Base-by-base conservation (phyloP, 2,888 invertebrate species). In the Synergus japonicus region DNA sequence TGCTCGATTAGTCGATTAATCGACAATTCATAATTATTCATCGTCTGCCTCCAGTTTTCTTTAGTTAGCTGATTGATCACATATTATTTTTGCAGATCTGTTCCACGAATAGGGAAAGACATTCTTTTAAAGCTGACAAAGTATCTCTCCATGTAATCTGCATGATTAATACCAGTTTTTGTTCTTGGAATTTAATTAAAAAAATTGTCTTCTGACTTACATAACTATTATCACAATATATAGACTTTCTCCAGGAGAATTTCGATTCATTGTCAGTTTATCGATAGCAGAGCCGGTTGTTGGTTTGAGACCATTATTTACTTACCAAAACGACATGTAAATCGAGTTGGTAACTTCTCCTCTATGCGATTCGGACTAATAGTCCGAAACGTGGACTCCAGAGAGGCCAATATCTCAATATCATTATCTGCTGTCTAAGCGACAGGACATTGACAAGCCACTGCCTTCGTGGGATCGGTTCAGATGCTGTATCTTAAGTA, bases 401-500 rank as follows among this genome's bases (percentile, higher is more conserved):
- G 82, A 84, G 81, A 85, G 80, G 81, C 81, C 87, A 85, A 88
- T 90, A 89, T 89, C 88, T 89, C 87, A 87, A 86, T 87, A 88
- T 88, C 87, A 86, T 87, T 88, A 89, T 89, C 89, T 88, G 78
- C 82, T 80, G 85, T 85, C 84, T 81, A 83, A 84, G 82, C 84
- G 85, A 84, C 84, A 84, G 84, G 83, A 83, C 79, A 84, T 79
- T 84, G 84, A 84, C 84, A 83, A 83, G 82, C 83, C 82, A 83
- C 83, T 83, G 81, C 84, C 81, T 83, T 82, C 83, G 83, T 84
- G 85, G 85, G 85, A 85, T 86, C 86, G 85, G 82, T 82, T 83
- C 76, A 80, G 78, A 79, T 78, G 78, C 77, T 67, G 76, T 85
- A 87, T 86, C 87, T 88, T 78, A 64, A 76, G 81, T 83, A 84